Evolutionary conservation across 2,888 invertebrate genomes (phyloP).

Genomic region (Hyposoter didymator): DNA sequence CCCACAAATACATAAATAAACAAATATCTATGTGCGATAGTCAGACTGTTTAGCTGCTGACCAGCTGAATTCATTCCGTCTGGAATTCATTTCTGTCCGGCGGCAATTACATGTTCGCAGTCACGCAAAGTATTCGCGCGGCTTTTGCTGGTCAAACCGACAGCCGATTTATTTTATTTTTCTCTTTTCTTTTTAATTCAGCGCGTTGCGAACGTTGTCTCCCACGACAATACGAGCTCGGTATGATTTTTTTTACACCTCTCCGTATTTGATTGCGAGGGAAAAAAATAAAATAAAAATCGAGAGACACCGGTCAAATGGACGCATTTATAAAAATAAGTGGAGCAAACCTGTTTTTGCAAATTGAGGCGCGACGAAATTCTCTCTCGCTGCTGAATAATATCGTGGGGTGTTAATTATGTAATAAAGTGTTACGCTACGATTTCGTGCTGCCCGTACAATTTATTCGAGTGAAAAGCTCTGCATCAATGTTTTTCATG

Average conservation of each 20-base stretch:
- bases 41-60: slow-evolving; percentile 52
- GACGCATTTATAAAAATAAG: slow-evolving; percentile 11
- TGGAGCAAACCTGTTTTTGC: slow-evolving; percentile 40
- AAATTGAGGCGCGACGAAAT: neutral
- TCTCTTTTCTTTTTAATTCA: slow-evolving; percentile 26
- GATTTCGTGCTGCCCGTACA: neutral
- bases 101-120: slow-evolving; percentile 65
- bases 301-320: slow-evolving; percentile 4
- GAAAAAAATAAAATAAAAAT: slow-evolving; percentile 14
- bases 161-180: slow-evolving; percentile 33
- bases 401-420: slow-evolving; percentile 39
- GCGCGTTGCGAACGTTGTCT: slow-evolving; percentile 37
- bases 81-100: slow-evolving; percentile 67
- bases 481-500: neutral
- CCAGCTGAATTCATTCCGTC: slow-evolving; percentile 66
- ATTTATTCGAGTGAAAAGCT: slow-evolving; percentile 4
- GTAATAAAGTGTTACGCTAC: slow-evolving; percentile 7
- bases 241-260: slow-evolving; percentile 18
- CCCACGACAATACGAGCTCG: slow-evolving; percentile 63
- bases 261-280: slow-evolving; percentile 6
- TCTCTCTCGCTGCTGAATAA: neutral
- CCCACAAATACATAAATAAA: slow-evolving; percentile 16
- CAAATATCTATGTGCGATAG: slow-evolving; percentile 35
- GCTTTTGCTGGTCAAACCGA: slow-evolving; percentile 50
- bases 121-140: slow-evolving; percentile 60